phyloP scores from a whole-genome alignment of 2,888 invertebrate genomes.

The Bruchidius siliquastri region DNA sequence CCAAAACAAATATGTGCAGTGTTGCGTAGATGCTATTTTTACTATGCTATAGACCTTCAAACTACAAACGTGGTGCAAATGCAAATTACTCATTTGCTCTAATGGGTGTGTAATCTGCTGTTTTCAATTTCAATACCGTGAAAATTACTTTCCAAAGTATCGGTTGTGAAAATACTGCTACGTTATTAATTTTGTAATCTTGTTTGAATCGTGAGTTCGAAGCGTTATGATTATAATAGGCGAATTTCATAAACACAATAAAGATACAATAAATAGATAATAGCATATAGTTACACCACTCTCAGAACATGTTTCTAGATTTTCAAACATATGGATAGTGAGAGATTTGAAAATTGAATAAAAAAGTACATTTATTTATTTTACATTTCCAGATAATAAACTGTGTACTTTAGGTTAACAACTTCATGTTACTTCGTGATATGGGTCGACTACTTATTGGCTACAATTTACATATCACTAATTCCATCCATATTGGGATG shows the following conservation, averaged over 20 bases:
- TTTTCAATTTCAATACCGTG: neutral
- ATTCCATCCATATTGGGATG: too few relatives aligned
- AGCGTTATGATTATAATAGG: neutral
- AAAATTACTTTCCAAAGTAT: neutral
- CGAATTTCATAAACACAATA: neutral
- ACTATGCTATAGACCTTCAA: neutral
- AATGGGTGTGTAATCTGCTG: neutral
- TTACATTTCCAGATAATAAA: too few relatives aligned
- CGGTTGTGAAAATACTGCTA: neutral
- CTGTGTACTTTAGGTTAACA: too few relatives aligned
- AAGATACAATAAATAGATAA: neutral
- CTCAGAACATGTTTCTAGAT: too few relatives aligned
- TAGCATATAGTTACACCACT: too few relatives aligned
- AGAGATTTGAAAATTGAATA: too few relatives aligned
- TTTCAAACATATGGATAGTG: too few relatives aligned
- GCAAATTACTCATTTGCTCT: neutral
- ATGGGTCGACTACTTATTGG: too few relatives aligned
- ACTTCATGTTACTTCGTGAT: too few relatives aligned
- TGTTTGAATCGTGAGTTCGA: neutral
- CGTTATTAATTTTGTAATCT: neutral
- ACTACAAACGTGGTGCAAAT: neutral
- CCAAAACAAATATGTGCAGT: neutral
- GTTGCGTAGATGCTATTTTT: neutral
- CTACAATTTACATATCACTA: too few relatives aligned
- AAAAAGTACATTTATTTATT: too few relatives aligned